Evolutionary conservation across 2,113 vertebrate genomes (phyloP).

Genomic region (Ibidorhyncha struthersii): DNA sequence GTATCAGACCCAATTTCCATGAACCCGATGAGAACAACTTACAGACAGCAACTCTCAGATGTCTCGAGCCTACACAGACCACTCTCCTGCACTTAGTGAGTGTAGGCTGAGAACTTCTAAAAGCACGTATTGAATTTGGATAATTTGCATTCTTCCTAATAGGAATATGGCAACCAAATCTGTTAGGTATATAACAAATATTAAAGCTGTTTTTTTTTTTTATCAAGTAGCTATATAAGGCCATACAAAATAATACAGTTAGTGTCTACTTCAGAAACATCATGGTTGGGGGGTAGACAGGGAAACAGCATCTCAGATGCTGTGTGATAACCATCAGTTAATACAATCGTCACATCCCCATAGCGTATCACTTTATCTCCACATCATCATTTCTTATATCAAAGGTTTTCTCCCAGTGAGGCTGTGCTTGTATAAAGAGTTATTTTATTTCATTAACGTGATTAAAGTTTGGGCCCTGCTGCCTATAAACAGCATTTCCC

Average conservation of each 20-base stretch:
- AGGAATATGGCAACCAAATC: not conserved
- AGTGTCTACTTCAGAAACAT: not conserved
- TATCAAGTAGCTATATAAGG: not conserved
- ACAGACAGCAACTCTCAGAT: not conserved
- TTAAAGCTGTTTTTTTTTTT: not conserved
- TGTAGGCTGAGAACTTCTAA: not conserved
- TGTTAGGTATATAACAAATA: not conserved
- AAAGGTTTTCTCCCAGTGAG: not conserved
- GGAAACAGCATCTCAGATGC: not conserved
- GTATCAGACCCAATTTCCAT: not conserved
- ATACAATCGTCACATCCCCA: not conserved
- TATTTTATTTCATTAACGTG: not conserved
- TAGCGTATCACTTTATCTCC: not conserved
- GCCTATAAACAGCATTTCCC: not conserved
- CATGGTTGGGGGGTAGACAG: rapidly evolving
- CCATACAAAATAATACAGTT: not conserved
- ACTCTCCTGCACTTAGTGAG: not conserved
- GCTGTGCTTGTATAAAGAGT: not conserved
- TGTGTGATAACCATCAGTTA: not conserved
- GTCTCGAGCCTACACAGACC: not conserved
- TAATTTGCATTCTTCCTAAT: not conserved
- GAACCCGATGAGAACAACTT: not conserved
- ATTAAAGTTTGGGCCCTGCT: not conserved
- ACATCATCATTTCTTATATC: not conserved
- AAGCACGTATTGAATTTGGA: not conserved